Percentiles rank a stretch among this genome's conserved stretches.
These are phyloP conservation scores for Aselliscus stoliczkanus DNA, from an alignment of 2,797 vertebrate species.

Conservation along the genomic window DNA sequence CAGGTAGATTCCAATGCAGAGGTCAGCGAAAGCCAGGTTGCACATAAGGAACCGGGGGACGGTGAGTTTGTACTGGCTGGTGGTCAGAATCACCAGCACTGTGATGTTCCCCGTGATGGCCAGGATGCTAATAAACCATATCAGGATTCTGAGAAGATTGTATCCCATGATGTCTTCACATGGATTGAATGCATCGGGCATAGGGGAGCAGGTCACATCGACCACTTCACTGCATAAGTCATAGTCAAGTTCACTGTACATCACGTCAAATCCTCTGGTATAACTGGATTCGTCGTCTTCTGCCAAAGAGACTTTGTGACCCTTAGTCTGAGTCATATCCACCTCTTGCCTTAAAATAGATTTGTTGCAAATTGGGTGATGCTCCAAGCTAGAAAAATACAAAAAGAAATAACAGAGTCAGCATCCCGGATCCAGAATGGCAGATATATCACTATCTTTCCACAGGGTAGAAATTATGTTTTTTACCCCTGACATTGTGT, in stretches of 20 bases:
- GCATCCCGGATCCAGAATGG: not conserved
- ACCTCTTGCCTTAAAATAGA: slow-evolving; percentile 74
- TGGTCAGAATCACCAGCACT: slow-evolving; percentile 90
- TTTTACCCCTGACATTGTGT: not conserved
- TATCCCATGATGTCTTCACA: slow-evolving; percentile 96
- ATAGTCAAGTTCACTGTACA: slow-evolving; percentile 79
- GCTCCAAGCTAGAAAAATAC: slow-evolving; percentile 82
- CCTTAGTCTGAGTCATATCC: slow-evolving; percentile 17
- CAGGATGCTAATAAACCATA: slow-evolving; percentile 94
- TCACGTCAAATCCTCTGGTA: slow-evolving; percentile 58
- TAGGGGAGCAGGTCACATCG: slow-evolving; percentile 88
- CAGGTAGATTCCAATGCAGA: slow-evolving; percentile 96
- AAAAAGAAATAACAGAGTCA: slow-evolving; percentile 53
- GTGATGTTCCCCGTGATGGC: slow-evolving; percentile 89
- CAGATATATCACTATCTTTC: slow-evolving; percentile 24
- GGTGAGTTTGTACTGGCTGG: slow-evolving; percentile 91
- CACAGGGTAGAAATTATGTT: not conserved
- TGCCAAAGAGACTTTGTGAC: slow-evolving; percentile 53
- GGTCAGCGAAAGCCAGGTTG: slow-evolving; percentile 95
- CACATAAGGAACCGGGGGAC: slow-evolving; percentile 98
- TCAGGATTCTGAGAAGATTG: slow-evolving; percentile 87
- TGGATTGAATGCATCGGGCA: slow-evolving; percentile 92
- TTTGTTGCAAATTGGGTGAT: slow-evolving; percentile 83
- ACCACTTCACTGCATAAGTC: slow-evolving; percentile 85
- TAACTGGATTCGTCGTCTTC: slow-evolving; percentile 72